Evolutionary conservation across 2,797 vertebrate genomes (phyloP).

Genomic region (Xyrichtys novacula): DNA sequence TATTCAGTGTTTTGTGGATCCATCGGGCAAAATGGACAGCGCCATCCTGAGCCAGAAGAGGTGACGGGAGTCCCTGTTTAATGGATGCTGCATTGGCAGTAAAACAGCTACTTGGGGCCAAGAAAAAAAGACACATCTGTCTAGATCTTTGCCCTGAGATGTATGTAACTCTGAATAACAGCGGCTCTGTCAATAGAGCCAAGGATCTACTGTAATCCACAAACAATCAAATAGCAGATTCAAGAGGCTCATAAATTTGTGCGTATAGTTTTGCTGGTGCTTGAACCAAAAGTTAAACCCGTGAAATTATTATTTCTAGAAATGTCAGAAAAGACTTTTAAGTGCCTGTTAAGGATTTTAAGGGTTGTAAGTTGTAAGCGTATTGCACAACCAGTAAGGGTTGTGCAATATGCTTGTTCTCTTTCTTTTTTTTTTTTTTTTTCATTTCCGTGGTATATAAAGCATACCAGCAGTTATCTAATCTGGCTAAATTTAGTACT

Average conservation of each 20-base stretch:
- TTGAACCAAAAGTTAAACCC: background rate
- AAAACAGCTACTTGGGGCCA: background rate
- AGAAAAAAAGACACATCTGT: background rate
- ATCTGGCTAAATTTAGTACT: background rate
- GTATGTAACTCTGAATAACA: no score
- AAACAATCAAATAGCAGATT: background rate
- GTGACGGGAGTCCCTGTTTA: constrained; percentile 76
- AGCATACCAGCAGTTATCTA: background rate
- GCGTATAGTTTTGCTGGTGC: no score
- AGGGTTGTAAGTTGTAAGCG: no score
- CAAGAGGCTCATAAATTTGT: background rate
- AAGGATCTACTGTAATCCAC: background rate
- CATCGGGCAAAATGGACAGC: constrained; percentile 85
- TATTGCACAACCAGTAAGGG: no score
- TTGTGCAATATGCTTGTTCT: background rate
- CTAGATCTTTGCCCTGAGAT: background rate
- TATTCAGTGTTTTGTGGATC: constrained; percentile 91
- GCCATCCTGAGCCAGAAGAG: constrained; percentile 92
- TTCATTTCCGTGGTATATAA: no score
- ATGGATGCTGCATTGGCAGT: background rate
- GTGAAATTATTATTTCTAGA: background rate
- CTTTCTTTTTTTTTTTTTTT: no score
- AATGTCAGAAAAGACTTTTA: background rate
- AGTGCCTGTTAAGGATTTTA: background rate
- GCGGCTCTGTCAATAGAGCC: no score